phyloP scores from a whole-genome alignment of 2,888 invertebrate species.

The Melanargia galathea region DNA sequence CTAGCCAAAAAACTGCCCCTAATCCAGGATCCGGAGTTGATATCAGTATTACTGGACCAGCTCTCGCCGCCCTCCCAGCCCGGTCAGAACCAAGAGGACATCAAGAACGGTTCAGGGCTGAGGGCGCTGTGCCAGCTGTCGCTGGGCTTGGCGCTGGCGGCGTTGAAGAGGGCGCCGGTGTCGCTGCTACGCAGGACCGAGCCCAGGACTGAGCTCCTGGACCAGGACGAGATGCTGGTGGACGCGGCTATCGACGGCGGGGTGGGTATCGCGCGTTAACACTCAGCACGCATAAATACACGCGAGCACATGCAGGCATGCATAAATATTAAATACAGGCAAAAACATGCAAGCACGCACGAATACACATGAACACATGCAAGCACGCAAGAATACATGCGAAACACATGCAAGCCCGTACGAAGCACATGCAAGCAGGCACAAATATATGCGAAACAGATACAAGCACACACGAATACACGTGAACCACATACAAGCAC shows the following conservation, averaged over 20 bases:
- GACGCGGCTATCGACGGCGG: slow-evolving; percentile 90
- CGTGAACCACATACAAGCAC: no score
- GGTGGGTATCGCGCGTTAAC: slow-evolving; percentile 47
- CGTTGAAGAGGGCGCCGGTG: slow-evolving; percentile 70
- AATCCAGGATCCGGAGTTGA: slow-evolving; percentile 82
- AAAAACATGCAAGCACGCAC: neutral
- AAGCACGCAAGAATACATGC: neutral
- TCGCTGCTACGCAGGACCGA: slow-evolving; percentile 55
- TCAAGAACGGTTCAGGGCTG: slow-evolving; percentile 50
- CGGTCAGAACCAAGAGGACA: slow-evolving; percentile 44
- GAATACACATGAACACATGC: no score
- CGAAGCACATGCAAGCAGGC: no score
- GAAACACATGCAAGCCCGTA: no score
- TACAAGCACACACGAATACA: no score
- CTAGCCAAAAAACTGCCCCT: slow-evolving; percentile 86
- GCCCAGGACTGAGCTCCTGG: slow-evolving; percentile 67
- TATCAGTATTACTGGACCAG: slow-evolving; percentile 78
- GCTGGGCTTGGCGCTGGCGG: slow-evolving; percentile 65
- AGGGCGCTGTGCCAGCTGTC: slow-evolving; percentile 66
- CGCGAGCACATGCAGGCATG: neutral
- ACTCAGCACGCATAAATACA: neutral
- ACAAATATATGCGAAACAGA: no score
- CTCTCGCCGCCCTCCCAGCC: slow-evolving; percentile 58
- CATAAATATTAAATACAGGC: no score
- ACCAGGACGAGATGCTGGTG: slow-evolving; percentile 90